phyloP scores from a whole-genome alignment of 2,888 invertebrate species.

The Tillus elongatus region DNA sequence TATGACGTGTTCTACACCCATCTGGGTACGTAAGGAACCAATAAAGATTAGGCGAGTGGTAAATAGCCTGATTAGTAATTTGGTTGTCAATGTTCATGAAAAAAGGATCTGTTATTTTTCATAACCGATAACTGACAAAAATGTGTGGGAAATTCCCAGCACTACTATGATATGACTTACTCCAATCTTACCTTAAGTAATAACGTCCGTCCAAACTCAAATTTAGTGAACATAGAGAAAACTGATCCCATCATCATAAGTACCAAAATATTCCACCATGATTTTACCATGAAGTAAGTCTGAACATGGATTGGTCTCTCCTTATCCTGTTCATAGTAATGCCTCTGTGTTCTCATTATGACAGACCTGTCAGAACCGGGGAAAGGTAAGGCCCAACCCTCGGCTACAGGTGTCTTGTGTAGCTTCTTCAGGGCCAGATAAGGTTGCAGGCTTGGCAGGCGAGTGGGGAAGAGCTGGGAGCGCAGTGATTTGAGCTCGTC shows the following conservation, averaged over 20 bases:
- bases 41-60: no score
- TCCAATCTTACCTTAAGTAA: constrained; percentile 51
- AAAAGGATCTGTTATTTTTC: no score
- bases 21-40: no score
- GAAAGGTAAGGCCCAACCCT: constrained; percentile 46
- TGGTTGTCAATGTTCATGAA: no score
- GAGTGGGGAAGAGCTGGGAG: constrained; percentile 55
- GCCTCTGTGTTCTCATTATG: constrained; percentile 70
- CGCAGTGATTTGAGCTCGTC: constrained; percentile 58
- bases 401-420: constrained; percentile 18
- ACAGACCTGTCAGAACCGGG: constrained; percentile 76
- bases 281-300: constrained; percentile 52
- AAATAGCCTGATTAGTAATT: no score
- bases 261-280: constrained; percentile 41
- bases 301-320: constrained; percentile 70
- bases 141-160: no score
- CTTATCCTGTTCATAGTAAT: constrained; percentile 56
- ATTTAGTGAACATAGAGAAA: constrained; percentile 54
- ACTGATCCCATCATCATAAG: constrained; percentile 48
- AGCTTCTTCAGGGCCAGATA: constrained; percentile 39
- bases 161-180: constrained; percentile 25
- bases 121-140: no score
- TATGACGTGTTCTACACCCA: no score
- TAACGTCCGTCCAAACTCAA: constrained; percentile 45
- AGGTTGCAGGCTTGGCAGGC: constrained; percentile 51